Evolutionary conservation across 1,140 invertebrate species (phyloP).

Genomic region (Leptinotarsa texana): DNA sequence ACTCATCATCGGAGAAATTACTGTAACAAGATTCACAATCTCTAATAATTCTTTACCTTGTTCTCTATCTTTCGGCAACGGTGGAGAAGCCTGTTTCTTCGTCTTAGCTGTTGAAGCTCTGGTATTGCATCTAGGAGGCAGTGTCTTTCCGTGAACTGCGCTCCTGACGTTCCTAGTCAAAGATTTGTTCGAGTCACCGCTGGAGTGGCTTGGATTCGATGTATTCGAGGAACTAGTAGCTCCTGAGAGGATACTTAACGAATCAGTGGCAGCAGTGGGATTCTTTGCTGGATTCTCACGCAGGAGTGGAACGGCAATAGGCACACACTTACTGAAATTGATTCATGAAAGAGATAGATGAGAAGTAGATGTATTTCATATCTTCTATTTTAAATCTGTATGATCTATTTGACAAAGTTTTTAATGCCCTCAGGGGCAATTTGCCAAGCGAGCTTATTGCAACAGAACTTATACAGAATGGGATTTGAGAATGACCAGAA

Average conservation of each 20-base stretch:
- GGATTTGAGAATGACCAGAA: no score
- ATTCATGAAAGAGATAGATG: no score
- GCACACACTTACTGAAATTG: no score
- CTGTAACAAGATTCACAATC: no score
- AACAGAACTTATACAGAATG: no score
- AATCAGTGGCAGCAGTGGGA: background rate
- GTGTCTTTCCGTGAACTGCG: conserved; percentile 58
- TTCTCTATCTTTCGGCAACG: conserved; percentile 66
- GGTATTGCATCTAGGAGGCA: conserved; percentile 43
- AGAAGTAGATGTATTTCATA: no score
- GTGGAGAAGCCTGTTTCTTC: conserved; percentile 56
- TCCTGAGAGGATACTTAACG: background rate
- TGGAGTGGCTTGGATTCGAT: conserved; percentile 40
- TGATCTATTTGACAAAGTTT: no score
- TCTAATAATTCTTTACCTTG: conserved; percentile 60
- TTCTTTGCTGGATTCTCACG: background rate
- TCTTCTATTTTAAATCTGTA: no score
- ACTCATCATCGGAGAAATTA: no score
- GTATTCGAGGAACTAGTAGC: background rate
- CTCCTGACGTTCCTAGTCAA: conserved; percentile 63
- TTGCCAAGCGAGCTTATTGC: no score
- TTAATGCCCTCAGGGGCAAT: no score
- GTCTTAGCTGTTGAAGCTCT: conserved; percentile 66
- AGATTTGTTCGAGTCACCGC: conserved; percentile 58
- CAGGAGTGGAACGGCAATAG: no score